Conservation (phyloP, 2,113 vertebrate genomes). For the Isichthys henryi region DNA sequence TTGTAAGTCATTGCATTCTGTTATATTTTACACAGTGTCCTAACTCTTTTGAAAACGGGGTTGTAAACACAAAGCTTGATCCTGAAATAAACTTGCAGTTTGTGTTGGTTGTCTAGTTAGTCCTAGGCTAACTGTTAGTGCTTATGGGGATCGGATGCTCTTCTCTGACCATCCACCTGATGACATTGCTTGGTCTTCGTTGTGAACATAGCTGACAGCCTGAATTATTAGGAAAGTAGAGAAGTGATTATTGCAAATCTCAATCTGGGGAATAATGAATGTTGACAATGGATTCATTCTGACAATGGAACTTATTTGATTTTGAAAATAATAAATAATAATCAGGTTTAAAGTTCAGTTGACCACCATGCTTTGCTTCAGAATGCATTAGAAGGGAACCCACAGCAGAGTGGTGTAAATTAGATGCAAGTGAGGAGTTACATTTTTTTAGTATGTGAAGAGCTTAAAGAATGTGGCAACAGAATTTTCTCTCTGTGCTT, state of each 20-base stretch:
- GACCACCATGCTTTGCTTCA: neutral
- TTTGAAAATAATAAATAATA: neutral
- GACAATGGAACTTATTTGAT: neutral
- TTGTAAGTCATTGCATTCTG: too few relatives aligned
- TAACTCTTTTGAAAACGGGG: too few relatives aligned
- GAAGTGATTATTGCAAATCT: neutral
- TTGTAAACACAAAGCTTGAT: neutral
- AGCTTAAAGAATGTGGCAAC: neutral
- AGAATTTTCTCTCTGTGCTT: neutral
- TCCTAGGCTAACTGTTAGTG: neutral
- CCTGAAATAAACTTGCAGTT: neutral
- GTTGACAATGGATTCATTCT: neutral
- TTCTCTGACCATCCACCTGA: neutral
- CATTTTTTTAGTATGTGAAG: neutral
- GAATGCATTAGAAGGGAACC: neutral
- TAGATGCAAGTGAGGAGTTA: neutral
- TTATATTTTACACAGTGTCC: too few relatives aligned
- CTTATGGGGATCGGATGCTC: neutral
- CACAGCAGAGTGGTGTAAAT: neutral
- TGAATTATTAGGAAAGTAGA: neutral
- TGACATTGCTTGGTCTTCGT: neutral
- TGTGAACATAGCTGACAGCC: neutral
- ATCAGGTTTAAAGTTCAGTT: neutral
- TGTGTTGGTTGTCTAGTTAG: neutral
- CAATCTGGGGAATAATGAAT: neutral